Conservation (phyloP, 1,140 invertebrate genomes). For the Meloidogyne exigua region DNA sequence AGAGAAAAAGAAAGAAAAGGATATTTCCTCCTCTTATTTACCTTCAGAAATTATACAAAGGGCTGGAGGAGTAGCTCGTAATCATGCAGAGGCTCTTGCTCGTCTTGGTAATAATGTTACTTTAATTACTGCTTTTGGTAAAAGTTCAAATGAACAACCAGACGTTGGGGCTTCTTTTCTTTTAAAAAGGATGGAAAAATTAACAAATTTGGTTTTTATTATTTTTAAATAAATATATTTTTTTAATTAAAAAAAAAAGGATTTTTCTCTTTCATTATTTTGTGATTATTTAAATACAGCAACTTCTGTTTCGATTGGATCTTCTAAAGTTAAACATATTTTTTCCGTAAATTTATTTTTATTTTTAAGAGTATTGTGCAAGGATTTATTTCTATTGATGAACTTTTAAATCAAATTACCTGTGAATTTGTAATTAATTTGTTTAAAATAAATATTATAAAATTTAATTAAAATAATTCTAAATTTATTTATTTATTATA, state of each 20-base stretch:
- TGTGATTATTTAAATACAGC: neutral
- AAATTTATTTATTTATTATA: too few relatives aligned
- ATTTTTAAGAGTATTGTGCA: neutral
- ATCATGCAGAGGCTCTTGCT: conserved; percentile 80
- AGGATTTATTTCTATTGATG: conserved; percentile 9
- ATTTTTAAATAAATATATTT: conserved; percentile 5
- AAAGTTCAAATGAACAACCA: conserved; percentile 67
- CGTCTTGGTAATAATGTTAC: conserved; percentile 71
- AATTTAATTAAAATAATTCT: too few relatives aligned
- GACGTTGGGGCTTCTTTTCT: conserved; percentile 4
- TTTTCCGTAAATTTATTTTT: too few relatives aligned
- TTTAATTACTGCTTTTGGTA: conserved; percentile 79
- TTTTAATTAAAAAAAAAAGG: neutral
- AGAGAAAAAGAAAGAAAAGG: conserved; percentile 65
- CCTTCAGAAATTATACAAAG: conserved; percentile 68
- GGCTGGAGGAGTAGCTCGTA: conserved; percentile 83
- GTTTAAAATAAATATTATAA: neutral
- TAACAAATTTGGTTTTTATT: conserved; percentile 22
- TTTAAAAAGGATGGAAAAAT: conserved; percentile 25
- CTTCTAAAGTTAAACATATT: neutral
- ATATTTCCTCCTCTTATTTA: conserved; percentile 78
- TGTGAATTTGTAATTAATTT: neutral
- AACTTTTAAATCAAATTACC: conserved; percentile 7
- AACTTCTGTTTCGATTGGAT: conserved; percentile 5
- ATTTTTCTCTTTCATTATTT: conserved; percentile 10